Evolutionary conservation across 2,113 vertebrate species (phyloP).

Genomic region (Apeltes quadracus): DNA sequence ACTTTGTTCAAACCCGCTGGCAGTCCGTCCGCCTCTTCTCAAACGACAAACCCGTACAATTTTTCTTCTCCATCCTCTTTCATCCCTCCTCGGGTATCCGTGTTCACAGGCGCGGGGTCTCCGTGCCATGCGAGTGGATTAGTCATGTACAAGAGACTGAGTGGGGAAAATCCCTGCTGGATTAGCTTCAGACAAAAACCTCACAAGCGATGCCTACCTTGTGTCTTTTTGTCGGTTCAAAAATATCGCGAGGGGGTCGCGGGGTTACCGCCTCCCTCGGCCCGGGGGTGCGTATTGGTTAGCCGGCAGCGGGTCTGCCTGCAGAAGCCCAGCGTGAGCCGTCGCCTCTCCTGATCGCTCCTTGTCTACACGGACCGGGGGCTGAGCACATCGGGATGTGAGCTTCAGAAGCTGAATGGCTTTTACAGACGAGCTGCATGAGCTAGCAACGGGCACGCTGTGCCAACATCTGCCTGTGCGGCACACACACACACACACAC

Average conservation of each 20-base stretch:
- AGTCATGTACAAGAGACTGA: constrained; percentile 48
- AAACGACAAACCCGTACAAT: background rate
- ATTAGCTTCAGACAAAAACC: constrained; percentile 50
- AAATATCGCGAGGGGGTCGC: background rate
- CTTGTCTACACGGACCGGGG: constrained; percentile 32
- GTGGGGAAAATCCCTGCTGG: constrained; percentile 23
- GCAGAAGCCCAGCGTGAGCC: constrained; percentile 17
- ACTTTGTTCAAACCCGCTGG: background rate
- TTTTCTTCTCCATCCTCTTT: constrained; percentile 1
- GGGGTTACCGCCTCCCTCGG: background rate
- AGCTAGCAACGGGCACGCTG: constrained; percentile 45
- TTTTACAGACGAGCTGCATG: constrained; percentile 47
- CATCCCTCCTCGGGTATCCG: background rate
- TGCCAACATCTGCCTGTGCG: constrained; percentile 50
- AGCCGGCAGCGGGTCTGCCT: constrained; percentile 7
- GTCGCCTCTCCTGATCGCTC: constrained; percentile 28
- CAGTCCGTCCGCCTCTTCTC: background rate
- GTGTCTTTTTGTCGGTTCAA: constrained; percentile 26
- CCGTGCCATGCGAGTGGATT: constrained; percentile 49
- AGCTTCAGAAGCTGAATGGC: constrained; percentile 32
- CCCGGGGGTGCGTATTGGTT: constrained; percentile 10
- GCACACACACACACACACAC: constrained; percentile 26
- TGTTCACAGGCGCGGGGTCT: constrained; percentile 13
- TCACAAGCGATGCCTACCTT: constrained; percentile 19
- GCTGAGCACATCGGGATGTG: constrained; percentile 16